Percentiles rank a stretch among this genome's conserved stretches.
phyloP scores from a whole-genome alignment of 2,113 vertebrate genomes.

The Oceanites oceanicus region DNA sequence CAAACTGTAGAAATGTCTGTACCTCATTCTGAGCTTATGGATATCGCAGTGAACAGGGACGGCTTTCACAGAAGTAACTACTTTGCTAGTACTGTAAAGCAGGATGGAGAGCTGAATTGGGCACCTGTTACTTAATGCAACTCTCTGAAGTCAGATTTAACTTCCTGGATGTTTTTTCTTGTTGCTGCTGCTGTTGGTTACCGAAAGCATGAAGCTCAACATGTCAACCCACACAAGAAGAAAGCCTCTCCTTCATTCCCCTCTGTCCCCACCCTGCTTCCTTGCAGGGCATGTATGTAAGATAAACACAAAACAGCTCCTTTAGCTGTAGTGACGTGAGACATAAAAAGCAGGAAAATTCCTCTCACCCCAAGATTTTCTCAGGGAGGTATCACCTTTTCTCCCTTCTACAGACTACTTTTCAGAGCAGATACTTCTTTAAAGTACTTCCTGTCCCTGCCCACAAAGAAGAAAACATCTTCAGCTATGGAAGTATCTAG shows the following conservation, averaged over 20 bases:
- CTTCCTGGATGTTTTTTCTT: background rate
- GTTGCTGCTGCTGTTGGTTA: background rate
- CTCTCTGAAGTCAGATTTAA: background rate
- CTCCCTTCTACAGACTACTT: background rate
- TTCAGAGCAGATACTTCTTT: background rate
- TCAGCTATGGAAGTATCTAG: background rate
- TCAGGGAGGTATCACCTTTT: background rate
- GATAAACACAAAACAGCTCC: background rate
- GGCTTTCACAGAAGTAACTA: background rate
- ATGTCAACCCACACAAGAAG: background rate
- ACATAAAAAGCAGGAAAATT: background rate
- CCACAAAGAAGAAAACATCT: background rate
- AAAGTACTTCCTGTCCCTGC: background rate
- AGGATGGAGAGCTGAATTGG: background rate
- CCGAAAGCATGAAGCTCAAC: background rate
- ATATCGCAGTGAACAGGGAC: rapidly evolving
- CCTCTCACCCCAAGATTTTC: background rate
- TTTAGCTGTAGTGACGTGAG: background rate
- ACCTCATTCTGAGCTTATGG: background rate
- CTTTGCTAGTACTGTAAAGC: background rate
- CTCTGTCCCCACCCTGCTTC: background rate
- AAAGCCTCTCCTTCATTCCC: background rate
- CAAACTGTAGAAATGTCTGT: background rate
- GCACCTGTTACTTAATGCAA: background rate
- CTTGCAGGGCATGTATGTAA: background rate